Conservation (phyloP, 2,797 vertebrate genomes). For the Astyanax mexicanus region DNA sequence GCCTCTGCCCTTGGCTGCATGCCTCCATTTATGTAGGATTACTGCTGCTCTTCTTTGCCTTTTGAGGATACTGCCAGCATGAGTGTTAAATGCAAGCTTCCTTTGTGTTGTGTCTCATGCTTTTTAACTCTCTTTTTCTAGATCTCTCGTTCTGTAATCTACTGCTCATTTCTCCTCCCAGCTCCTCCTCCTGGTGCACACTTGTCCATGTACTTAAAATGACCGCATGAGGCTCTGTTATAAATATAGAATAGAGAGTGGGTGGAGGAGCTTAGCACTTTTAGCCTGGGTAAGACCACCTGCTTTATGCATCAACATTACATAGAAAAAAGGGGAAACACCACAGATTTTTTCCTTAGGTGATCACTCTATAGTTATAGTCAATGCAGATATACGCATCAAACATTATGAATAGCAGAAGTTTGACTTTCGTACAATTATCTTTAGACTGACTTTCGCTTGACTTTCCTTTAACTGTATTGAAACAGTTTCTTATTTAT, state of each 20-base stretch:
- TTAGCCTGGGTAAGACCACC: background rate
- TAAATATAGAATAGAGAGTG: conserved; percentile 48
- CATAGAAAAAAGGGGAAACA: background rate
- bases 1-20: conserved; percentile 54
- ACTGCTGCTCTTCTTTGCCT: background rate
- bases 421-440: too few relatives aligned
- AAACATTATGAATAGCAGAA: too few relatives aligned
- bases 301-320: conserved; percentile 11
- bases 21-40: background rate
- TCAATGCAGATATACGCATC: background rate
- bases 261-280: conserved; percentile 12
- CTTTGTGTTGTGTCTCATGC: conserved; percentile 9
- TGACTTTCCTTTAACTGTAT: too few relatives aligned
- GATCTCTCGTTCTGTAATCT: background rate
- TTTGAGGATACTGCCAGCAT: conserved; percentile 15
- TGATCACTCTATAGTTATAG: background rate
- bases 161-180: background rate
- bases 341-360: background rate
- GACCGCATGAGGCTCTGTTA: conserved; percentile 40
- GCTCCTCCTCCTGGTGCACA: background rate
- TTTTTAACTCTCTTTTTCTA: background rate
- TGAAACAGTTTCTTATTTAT: too few relatives aligned
- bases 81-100: conserved; percentile 13
- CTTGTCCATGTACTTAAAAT: conserved; percentile 38
- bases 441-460: too few relatives aligned